Evolutionary conservation across 1,140 invertebrate genomes (phyloP).

Genomic region (Listronotus bonariensis): DNA sequence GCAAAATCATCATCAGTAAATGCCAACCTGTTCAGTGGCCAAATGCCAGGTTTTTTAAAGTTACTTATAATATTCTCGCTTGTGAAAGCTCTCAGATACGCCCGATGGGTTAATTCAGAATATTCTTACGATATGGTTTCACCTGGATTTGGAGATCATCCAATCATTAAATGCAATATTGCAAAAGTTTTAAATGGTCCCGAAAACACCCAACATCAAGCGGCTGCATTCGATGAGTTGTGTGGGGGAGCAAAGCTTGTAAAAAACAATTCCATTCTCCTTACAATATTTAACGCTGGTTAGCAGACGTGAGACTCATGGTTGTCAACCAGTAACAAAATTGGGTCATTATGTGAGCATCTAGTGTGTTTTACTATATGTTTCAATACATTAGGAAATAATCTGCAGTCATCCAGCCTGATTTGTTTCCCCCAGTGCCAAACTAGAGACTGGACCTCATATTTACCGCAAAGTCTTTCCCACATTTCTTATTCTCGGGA

Average conservation of each 20-base stretch:
- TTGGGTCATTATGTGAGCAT: neutral
- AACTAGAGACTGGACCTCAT: neutral
- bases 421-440: neutral
- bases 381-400: neutral
- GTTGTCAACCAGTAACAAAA: constrained; percentile 46
- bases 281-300: constrained; percentile 47
- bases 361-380: neutral
- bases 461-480: neutral
- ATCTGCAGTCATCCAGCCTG: neutral
- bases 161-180: neutral
- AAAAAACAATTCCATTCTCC: constrained; percentile 51
- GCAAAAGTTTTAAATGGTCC: constrained; percentile 25
- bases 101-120: too few relatives aligned
- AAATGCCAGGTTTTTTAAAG: too few relatives aligned
- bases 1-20: too few relatives aligned
- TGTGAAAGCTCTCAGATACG: too few relatives aligned
- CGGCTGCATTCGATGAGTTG: constrained; percentile 26
- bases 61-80: too few relatives aligned
- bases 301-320: constrained; percentile 53
- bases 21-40: too few relatives aligned
- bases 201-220: constrained; percentile 30
- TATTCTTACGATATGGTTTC: too few relatives aligned
- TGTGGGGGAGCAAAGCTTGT: constrained; percentile 37
- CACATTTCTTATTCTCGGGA: neutral
- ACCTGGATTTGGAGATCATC: neutral